A percentile compares a stretch with the other conserved stretches of the same genome.
phyloP scores from a whole-genome alignment of 2,797 vertebrate species.

The Hipposideros larvatus region DNA sequence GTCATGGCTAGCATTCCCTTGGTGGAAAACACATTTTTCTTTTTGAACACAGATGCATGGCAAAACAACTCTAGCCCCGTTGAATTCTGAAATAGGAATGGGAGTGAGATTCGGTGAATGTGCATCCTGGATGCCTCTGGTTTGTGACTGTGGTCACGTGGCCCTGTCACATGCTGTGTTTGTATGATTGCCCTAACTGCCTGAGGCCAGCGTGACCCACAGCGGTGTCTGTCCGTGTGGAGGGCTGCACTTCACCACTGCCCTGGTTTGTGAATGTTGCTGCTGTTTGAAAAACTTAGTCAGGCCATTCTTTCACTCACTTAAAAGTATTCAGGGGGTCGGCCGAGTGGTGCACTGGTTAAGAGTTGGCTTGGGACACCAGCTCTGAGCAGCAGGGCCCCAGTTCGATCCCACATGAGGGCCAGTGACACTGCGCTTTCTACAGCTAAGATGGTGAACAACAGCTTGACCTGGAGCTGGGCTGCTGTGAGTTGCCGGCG shows the following conservation, averaged over 20 bases:
- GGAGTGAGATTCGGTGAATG: not conserved
- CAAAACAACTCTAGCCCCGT: not conserved
- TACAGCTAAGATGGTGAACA: no score
- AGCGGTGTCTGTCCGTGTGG: not conserved
- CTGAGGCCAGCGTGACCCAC: constrained; percentile 46
- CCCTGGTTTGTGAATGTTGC: constrained; percentile 22
- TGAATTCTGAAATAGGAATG: not conserved
- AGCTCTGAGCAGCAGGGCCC: no score
- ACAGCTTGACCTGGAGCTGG: no score
- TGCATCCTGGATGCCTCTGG: not conserved
- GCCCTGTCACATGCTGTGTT: not conserved
- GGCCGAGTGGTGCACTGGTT: no score
- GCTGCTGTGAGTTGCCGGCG: no score
- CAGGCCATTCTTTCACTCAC: not conserved
- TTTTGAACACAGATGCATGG: constrained; percentile 11
- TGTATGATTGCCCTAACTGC: constrained; percentile 11
- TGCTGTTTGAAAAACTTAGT: constrained; percentile 33
- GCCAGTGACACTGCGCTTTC: no score
- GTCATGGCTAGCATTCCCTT: not conserved
- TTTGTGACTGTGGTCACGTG: not conserved
- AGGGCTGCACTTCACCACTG: not conserved
- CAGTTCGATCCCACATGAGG: no score
- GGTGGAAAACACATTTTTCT: constrained; percentile 7
- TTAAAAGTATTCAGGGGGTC: not conserved
- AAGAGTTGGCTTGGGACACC: no score